phyloP scores from a whole-genome alignment of 2,113 vertebrate species.

The Condylura cristata region DNA sequence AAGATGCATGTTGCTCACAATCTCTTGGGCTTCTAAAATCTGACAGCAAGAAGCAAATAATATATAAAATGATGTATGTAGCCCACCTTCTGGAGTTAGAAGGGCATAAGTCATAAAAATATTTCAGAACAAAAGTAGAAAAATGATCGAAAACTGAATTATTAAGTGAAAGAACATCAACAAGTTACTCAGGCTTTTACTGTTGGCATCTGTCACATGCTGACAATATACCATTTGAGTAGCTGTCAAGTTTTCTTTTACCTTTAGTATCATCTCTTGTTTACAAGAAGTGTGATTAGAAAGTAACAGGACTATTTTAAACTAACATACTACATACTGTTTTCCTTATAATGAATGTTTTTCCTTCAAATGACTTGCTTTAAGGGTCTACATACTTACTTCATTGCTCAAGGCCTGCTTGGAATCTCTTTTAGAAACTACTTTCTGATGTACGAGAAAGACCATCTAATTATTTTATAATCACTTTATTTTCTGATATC shows the following conservation, averaged over 20 bases:
- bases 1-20: neutral
- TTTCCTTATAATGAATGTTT: neutral
- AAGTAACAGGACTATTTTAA: slow-evolving; percentile 4
- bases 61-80: neutral
- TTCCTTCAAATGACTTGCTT: neutral
- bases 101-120: neutral
- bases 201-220: neutral
- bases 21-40: slow-evolving; percentile 21
- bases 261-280: neutral
- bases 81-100: neutral
- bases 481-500: neutral
- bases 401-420: neutral
- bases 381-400: neutral
- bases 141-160: neutral
- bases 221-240: neutral
- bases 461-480: neutral
- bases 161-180: slow-evolving; percentile 34
- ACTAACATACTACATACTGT: neutral
- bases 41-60: slow-evolving; percentile 9
- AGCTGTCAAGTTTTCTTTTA: neutral
- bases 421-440: neutral
- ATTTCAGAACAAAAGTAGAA: slow-evolving; percentile 14
- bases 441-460: slow-evolving; percentile 10
- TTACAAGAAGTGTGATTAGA: slow-evolving; percentile 40
- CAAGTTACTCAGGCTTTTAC: neutral